phyloP scores from a whole-genome alignment of 2,797 vertebrate genomes.

The Knipowitschia caucasica region DNA sequence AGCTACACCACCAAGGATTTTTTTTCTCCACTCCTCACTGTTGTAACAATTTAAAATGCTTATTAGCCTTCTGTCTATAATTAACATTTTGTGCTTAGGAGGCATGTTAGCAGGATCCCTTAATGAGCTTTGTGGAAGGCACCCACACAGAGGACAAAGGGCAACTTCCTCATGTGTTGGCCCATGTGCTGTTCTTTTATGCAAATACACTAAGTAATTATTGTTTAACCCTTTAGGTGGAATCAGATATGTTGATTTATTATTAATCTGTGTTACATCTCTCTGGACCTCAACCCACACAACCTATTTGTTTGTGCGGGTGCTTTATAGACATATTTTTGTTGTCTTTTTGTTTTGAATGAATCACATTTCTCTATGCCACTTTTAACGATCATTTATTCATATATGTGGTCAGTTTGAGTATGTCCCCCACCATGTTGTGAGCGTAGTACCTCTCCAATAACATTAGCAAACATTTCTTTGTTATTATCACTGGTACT shows the following conservation, averaged over 20 bases:
- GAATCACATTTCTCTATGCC: conserved; percentile 9
- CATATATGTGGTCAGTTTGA: conserved; percentile 15
- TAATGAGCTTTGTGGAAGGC: conserved; percentile 68
- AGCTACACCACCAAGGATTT: conserved; percentile 62
- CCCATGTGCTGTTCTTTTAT: conserved; percentile 58
- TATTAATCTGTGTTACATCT: too few relatives aligned
- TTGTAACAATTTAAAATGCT: conserved; percentile 68
- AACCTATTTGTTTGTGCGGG: too few relatives aligned
- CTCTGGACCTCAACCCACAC: neutral
- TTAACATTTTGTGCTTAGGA: conserved; percentile 74
- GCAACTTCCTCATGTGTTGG: conserved; percentile 50
- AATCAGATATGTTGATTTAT: conserved; percentile 27
- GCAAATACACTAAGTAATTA: conserved; percentile 58
- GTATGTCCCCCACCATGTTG: too few relatives aligned
- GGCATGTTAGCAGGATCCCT: conserved; percentile 69
- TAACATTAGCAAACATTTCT: too few relatives aligned
- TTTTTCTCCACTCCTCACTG: conserved; percentile 29
- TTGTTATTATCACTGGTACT: too few relatives aligned
- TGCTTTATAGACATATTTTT: too few relatives aligned
- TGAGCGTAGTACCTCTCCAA: too few relatives aligned
- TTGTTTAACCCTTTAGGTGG: conserved; percentile 50
- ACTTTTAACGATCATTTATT: too few relatives aligned
- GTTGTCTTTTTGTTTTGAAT: neutral
- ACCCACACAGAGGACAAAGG: conserved; percentile 60
- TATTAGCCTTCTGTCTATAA: conserved; percentile 72